Conservation (phyloP, 2,888 invertebrate species). For the Ligdia adustata region DNA sequence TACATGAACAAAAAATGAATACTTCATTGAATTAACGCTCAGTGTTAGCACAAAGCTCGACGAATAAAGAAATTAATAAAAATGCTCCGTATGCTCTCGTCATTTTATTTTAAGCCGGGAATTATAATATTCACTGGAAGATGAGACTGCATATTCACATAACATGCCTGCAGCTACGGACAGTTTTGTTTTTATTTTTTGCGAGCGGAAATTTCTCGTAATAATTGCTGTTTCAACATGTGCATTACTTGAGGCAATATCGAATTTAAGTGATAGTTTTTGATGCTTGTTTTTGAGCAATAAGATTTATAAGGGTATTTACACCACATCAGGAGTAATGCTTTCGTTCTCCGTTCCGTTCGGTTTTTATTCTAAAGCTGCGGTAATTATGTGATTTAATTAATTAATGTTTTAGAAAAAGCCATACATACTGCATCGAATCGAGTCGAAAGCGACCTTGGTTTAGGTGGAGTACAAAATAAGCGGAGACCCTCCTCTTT, state of each 20-base stretch:
- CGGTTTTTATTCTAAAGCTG: too few relatives aligned
- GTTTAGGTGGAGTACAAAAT: too few relatives aligned
- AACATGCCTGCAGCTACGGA: slow-evolving; percentile 2
- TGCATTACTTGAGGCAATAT: background rate
- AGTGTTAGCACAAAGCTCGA: slow-evolving; percentile 9
- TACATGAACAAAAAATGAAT: background rate
- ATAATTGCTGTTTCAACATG: background rate
- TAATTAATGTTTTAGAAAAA: too few relatives aligned
- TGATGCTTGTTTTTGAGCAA: too few relatives aligned
- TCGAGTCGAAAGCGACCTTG: too few relatives aligned
- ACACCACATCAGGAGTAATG: too few relatives aligned
- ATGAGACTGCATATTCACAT: slow-evolving; percentile 12
- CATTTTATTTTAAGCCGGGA: slow-evolving; percentile 13
- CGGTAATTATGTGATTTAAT: too few relatives aligned
- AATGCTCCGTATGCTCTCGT: slow-evolving; percentile 6
- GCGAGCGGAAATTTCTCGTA: background rate
- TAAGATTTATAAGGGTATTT: too few relatives aligned
- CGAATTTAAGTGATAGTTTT: too few relatives aligned
- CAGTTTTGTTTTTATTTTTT: background rate
- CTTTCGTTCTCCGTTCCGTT: too few relatives aligned
- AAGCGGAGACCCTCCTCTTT: too few relatives aligned
- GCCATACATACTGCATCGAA: too few relatives aligned
- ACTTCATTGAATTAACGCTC: slow-evolving; percentile 17
- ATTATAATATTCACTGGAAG: slow-evolving; percentile 16
- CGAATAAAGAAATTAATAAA: slow-evolving; percentile 9